Percentiles rank a stretch among this genome's conserved stretches.
These are phyloP conservation scores for Latrodectus hesperus DNA, from an alignment of 2,888 invertebrate genomes.

Conservation along the genomic window DNA sequence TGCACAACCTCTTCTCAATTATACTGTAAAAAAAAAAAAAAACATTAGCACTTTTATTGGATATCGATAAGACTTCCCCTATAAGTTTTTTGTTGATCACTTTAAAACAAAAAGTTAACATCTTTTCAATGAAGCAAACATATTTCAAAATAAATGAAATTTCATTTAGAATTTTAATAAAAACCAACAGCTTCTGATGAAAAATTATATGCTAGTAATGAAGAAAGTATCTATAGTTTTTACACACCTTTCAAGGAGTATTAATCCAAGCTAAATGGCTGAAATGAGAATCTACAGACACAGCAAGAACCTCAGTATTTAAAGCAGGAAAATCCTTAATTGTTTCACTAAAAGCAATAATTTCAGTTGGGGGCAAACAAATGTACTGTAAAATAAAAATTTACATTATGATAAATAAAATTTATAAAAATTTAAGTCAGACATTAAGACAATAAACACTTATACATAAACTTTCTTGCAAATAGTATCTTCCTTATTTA, in stretches of 20 bases:
- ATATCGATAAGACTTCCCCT: no score
- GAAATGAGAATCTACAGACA: constrained; percentile 97
- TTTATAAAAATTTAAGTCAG: background rate
- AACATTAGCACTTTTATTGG: no score
- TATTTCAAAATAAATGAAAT: no score
- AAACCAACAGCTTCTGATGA: no score
- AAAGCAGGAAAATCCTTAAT: constrained; percentile 83
- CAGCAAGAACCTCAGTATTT: constrained; percentile 90
- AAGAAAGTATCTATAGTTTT: no score
- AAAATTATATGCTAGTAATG: no score
- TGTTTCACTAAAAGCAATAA: constrained; percentile 92
- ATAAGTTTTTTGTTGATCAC: no score
- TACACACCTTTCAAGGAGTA: constrained; percentile 82
- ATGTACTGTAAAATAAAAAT: constrained; percentile 83
- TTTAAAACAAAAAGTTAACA: no score
- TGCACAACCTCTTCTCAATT: no score
- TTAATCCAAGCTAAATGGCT: constrained; percentile 97
- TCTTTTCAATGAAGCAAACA: no score
- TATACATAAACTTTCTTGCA: background rate
- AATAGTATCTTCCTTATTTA: background rate
- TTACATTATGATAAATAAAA: background rate
- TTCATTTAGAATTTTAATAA: no score
- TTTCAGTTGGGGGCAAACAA: constrained; percentile 98
- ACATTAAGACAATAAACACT: background rate
- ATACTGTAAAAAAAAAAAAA: no score